phyloP scores from a whole-genome alignment of 2,113 vertebrate species.

The Mohoua ochrocephala region DNA sequence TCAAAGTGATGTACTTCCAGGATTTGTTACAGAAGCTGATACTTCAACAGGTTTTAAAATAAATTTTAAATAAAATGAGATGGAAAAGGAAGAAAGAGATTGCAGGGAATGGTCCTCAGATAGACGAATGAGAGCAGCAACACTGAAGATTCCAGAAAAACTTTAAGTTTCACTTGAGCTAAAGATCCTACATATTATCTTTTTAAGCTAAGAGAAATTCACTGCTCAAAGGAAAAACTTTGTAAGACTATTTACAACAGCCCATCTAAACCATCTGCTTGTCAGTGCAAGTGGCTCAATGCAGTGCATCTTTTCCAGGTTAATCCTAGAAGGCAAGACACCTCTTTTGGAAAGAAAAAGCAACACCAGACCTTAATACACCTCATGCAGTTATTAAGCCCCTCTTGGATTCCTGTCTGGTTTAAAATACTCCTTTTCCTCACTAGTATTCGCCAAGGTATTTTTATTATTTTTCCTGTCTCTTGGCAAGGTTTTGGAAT shows the following conservation, averaged over 20 bases:
- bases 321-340: neutral
- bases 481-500: neutral
- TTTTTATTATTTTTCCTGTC: neutral
- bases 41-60: neutral
- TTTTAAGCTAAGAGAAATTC: neutral
- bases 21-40: neutral
- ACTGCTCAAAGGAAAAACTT: neutral
- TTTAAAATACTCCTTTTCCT: neutral
- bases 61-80: neutral
- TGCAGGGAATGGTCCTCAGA: neutral
- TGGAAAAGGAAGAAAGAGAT: neutral
- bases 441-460: neutral
- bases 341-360: neutral
- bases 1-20: neutral
- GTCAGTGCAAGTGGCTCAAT: neutral
- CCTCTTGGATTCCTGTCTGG: neutral
- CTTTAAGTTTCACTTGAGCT: neutral
- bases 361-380: neutral
- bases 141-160: neutral
- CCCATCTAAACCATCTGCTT: neutral
- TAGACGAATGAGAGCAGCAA: neutral
- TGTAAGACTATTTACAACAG: neutral
- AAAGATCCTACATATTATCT: neutral
- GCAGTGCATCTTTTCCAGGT: neutral
- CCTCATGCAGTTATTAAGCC: neutral